These are phyloP conservation scores for Xiphydria camelus DNA, from an alignment of 2,888 invertebrate species.

Conservation along the genomic window DNA sequence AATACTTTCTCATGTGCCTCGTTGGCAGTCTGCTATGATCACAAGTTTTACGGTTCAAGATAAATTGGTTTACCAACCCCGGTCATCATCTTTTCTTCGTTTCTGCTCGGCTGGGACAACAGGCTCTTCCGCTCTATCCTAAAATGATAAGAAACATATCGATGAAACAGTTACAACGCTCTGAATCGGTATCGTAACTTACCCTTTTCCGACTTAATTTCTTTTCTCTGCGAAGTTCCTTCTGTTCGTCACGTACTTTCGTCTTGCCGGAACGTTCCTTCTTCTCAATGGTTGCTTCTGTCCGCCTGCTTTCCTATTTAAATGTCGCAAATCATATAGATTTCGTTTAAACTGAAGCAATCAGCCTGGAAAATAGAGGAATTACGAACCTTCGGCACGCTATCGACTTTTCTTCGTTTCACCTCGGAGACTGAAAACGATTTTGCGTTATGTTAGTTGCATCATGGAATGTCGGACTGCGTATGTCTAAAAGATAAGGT, in stretches of 20 bases:
- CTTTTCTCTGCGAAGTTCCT: constrained; percentile 78
- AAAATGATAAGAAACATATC: constrained; percentile 32
- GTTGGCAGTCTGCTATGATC: no score
- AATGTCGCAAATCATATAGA: constrained; percentile 50
- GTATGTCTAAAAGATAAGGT: constrained; percentile 6
- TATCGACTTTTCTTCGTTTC: constrained; percentile 85
- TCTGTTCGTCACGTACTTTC: constrained; percentile 70
- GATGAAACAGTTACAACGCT: constrained; percentile 8
- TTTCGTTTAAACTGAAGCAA: constrained; percentile 39
- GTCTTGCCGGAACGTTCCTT: constrained; percentile 54
- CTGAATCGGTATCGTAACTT: constrained; percentile 39
- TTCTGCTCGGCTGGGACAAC: constrained; percentile 70
- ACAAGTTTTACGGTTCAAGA: no score
- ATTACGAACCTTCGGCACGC: constrained; percentile 80
- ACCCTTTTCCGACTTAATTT: constrained; percentile 81
- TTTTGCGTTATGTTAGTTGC: no score
- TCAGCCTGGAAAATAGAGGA: no score
- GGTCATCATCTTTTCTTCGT: constrained; percentile 78
- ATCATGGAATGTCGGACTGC: neutral
- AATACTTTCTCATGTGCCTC: no score
- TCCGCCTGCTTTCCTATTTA: constrained; percentile 46
- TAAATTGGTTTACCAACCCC: constrained; percentile 60
- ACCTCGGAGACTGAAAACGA: constrained; percentile 63
- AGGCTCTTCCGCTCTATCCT: constrained; percentile 78
- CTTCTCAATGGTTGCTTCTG: constrained; percentile 45